Percentiles rank a stretch among this genome's conserved stretches.
Conservation (phyloP, 2,888 invertebrate genomes). For the Tetragnatha montana region DNA sequence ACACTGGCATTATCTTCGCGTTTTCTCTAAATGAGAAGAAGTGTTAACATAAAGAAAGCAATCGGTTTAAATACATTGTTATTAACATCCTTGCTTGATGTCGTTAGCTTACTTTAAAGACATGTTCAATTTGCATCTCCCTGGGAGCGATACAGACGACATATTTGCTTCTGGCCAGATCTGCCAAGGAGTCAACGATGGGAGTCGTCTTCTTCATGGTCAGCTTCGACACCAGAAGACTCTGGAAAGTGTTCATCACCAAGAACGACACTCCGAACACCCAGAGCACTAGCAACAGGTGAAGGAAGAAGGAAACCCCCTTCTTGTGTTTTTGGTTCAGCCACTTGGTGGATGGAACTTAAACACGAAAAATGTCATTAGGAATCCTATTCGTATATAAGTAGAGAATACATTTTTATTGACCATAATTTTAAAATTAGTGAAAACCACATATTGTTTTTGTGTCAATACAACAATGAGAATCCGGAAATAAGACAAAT, state of each 20-base stretch:
- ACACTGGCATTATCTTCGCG: too few species aligned
- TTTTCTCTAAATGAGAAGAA: too few species aligned
- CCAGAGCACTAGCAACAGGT: background rate
- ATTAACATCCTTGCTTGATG: too few species aligned
- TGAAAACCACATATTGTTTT: too few species aligned
- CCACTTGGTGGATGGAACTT: background rate
- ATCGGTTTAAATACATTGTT: too few species aligned
- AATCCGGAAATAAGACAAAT: too few species aligned
- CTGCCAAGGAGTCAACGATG: background rate
- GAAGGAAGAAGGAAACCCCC: background rate
- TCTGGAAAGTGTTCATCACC: conserved; percentile 6
- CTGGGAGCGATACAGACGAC: conserved; percentile 18
- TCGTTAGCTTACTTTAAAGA: conserved; percentile 22
- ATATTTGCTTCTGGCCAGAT: background rate
- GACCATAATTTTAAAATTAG: too few species aligned
- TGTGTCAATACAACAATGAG: too few species aligned
- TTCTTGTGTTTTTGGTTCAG: background rate
- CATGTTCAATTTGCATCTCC: conserved; percentile 48
- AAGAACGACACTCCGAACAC: background rate
- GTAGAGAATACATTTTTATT: too few species aligned
- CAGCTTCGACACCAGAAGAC: conserved; percentile 20
- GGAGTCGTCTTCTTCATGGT: conserved; percentile 10
- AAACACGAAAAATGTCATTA: too few species aligned
- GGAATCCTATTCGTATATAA: too few species aligned
- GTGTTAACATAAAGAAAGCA: too few species aligned